Evolutionary conservation across 2,888 invertebrate genomes (phyloP).

Genomic region (Disparrhopalites patrizii): DNA sequence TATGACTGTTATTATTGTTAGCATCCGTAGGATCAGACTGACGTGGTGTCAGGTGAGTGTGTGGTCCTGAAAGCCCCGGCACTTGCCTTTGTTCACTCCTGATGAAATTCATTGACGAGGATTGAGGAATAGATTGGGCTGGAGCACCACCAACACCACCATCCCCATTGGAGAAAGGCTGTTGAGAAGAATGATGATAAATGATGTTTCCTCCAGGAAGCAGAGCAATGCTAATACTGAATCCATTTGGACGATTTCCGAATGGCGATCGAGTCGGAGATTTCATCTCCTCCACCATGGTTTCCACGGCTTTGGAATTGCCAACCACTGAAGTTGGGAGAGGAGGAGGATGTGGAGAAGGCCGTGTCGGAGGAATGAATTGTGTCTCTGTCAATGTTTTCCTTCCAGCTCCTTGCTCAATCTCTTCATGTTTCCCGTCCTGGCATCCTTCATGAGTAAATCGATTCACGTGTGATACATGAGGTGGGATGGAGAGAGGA

Average conservation of each 20-base stretch:
- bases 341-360: no score
- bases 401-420: no score
- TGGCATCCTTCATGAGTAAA: no score
- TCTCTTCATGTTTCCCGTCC: no score
- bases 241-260: background rate
- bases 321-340: background rate
- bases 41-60: conserved; percentile 14
- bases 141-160: no score
- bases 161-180: no score
- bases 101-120: background rate
- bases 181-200: background rate
- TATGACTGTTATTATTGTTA: no score
- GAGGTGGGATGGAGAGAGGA: no score
- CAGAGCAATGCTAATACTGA: conserved; percentile 8
- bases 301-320: background rate
- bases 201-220: conserved; percentile 10
- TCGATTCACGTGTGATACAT: no score
- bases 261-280: background rate
- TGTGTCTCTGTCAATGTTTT: no score
- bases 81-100: background rate
- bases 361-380: no score
- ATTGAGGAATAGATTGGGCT: background rate
- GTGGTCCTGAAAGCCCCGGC: conserved; percentile 25
- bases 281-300: background rate
- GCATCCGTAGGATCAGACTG: no score